A percentile compares a stretch with the other conserved stretches of the same genome.
Conservation (phyloP, 2,888 invertebrate species). For the Caenorhabditis uteleia region DNA sequence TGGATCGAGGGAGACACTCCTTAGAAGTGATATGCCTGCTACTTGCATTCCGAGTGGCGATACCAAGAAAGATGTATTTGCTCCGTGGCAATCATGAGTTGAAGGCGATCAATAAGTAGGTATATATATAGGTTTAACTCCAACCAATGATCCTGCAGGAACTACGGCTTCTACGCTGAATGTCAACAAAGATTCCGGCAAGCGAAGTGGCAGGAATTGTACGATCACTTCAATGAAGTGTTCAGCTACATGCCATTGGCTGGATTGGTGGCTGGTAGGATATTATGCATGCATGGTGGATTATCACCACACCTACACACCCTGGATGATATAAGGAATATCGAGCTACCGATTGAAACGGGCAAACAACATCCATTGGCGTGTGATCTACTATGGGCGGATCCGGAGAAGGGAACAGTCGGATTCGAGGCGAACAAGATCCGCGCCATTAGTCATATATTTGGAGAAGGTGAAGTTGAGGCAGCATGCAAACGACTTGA, state of each 20-base stretch:
- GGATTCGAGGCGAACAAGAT: constrained; percentile 50
- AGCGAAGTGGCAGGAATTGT: constrained; percentile 20
- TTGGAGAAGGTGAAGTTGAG: constrained; percentile 50
- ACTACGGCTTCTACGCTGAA: constrained; percentile 57
- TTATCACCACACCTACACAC: constrained; percentile 50
- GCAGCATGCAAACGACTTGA: constrained; percentile 40
- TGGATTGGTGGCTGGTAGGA: constrained; percentile 46
- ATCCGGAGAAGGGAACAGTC: constrained; percentile 44
- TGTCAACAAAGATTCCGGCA: constrained; percentile 38
- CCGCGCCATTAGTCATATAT: constrained; percentile 51
- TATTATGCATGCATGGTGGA: constrained; percentile 62
- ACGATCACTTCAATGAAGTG: constrained; percentile 59
- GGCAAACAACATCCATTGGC: constrained; percentile 37
- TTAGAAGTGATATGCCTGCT: constrained; percentile 57
- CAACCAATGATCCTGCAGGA: constrained; percentile 33
- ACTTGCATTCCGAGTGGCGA: constrained; percentile 50
- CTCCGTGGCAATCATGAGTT: constrained; percentile 64
- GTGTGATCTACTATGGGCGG: constrained; percentile 58
- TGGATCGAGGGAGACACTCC: constrained; percentile 60
- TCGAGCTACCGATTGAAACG: constrained; percentile 40
- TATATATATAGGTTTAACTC: constrained; percentile 13
- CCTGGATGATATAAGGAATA: constrained; percentile 56
- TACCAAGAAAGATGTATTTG: constrained; percentile 56
- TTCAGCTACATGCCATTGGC: constrained; percentile 62
- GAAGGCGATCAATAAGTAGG: constrained; percentile 55